Conservation (phyloP, 2,888 invertebrate genomes). For the Ormyrus rosae region DNA sequence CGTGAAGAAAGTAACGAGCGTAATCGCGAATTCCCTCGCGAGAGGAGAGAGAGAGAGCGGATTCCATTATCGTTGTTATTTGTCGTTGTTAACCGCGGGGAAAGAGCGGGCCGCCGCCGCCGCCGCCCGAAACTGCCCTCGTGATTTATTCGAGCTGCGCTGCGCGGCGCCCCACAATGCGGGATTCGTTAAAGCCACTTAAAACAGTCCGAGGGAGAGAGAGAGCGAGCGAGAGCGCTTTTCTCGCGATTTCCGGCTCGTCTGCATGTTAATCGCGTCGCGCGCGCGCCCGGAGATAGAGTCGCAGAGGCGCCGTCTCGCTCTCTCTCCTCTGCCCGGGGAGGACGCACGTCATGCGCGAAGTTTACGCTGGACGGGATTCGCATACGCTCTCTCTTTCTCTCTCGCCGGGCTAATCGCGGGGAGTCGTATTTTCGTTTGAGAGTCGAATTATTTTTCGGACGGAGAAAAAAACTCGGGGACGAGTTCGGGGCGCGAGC, state of each 20-base stretch:
- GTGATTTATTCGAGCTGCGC: conserved; percentile 33
- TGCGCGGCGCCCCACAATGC: not conserved
- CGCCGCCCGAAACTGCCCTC: conserved; percentile 13
- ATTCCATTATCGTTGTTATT: conserved; percentile 60
- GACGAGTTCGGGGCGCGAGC: too few species aligned
- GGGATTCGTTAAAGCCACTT: conserved; percentile 53
- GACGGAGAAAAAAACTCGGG: not conserved
- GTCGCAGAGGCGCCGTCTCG: too few species aligned
- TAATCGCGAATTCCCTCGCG: conserved; percentile 53
- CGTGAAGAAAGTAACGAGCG: conserved; percentile 59
- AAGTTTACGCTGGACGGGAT: conserved; percentile 35
- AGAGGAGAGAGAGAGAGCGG: conserved; percentile 13
- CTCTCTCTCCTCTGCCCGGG: not conserved
- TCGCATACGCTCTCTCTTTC: conserved; percentile 12
- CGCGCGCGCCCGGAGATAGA: not conserved
- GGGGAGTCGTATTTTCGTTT: conserved; percentile 17
- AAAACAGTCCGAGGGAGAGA: conserved; percentile 26
- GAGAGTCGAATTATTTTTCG: not conserved
- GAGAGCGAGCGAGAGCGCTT: not conserved
- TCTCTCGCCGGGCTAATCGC: conserved; percentile 20
- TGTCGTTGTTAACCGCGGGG: conserved; percentile 58
- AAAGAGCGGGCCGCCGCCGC: conserved; percentile 4
- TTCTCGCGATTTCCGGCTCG: conserved; percentile 43
- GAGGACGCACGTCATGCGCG: conserved; percentile 29
- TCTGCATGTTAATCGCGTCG: conserved; percentile 51